Base-by-base conservation (phyloP, 2,113 vertebrate species). In the Silurus meridionalis region DNA sequence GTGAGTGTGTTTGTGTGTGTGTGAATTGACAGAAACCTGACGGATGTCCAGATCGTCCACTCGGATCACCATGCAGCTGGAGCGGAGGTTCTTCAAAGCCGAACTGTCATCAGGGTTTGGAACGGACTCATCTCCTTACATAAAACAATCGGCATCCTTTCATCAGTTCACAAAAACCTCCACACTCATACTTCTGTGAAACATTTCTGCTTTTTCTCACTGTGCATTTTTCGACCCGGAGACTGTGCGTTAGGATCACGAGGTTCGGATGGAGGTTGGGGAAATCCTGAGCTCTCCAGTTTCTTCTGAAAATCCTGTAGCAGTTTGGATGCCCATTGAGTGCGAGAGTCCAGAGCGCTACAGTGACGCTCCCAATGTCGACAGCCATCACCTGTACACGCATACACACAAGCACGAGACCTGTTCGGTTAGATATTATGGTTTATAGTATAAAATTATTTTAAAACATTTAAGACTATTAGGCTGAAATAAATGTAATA, bases 11-110 rank as follows among this genome's bases (percentile, higher is more conserved):
- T 10, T 66, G 48, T 10, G n/a, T 60, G 48, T 48, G 55, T 64
- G 53, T 53, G 50, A 28, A 57, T 11, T 21, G 8, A n/a, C 28
- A 48, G 8, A 67, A 69, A 97, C 98, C 97, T 99, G 97, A 92
- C 97, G 96, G 88, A 99, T 96, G 91, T 99, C 96, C 91, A 99
- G 84, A 90, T 99, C 97, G 79, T 99, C 97, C 87, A 99, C 95
- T 11, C 97, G 91, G 72, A 99, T 87, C 55, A 99, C 93, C 88
- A 98, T 85, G 0, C 97, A 98, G 93, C 97, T 97, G n/a, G 97
- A 98, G 9, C 97, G 95, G 52, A 99, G 96, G 71, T 96, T 96
- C 91, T 95, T 96, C 94, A 97, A 95, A 0, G 10, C 86, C 93
- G 95, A 93, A 61, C 89, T 90, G 87, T 92, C 88, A 72, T 87